phyloP scores from a whole-genome alignment of 2,888 invertebrate species.

The Balanococcus diminutus region DNA sequence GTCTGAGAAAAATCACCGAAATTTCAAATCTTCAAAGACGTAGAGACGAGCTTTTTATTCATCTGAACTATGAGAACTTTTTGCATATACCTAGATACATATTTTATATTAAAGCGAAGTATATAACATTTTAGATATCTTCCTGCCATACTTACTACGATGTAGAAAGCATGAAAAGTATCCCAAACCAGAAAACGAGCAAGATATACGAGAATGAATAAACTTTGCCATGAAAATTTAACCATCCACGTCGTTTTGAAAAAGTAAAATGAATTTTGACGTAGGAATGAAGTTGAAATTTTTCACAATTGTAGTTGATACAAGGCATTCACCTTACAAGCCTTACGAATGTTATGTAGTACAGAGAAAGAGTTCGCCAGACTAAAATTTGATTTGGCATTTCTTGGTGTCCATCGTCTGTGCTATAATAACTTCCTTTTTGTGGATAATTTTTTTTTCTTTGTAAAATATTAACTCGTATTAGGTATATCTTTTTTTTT shows the following conservation, averaged over 20 bases:
- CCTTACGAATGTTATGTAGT: neutral
- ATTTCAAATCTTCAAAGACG: neutral
- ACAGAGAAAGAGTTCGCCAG: neutral
- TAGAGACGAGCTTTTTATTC: neutral
- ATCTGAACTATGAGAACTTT: neutral
- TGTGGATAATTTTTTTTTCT: neutral
- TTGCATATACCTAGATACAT: no score
- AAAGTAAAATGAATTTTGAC: neutral
- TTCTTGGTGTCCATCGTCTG: neutral
- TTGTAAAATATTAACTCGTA: neutral
- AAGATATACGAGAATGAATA: neutral
- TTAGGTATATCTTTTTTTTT: neutral
- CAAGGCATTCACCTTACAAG: neutral
- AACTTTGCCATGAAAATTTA: neutral
- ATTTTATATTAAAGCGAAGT: neutral
- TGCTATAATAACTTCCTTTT: neutral
- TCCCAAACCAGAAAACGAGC: neutral
- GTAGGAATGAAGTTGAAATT: neutral
- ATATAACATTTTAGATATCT: neutral
- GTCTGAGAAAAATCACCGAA: neutral
- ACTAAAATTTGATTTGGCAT: neutral
- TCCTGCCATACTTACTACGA: no score
- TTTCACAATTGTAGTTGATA: neutral
- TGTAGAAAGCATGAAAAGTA: neutral
- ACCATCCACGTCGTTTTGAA: neutral